phyloP scores from a whole-genome alignment of 2,113 vertebrate species.

The Trematocara variabile region DNA sequence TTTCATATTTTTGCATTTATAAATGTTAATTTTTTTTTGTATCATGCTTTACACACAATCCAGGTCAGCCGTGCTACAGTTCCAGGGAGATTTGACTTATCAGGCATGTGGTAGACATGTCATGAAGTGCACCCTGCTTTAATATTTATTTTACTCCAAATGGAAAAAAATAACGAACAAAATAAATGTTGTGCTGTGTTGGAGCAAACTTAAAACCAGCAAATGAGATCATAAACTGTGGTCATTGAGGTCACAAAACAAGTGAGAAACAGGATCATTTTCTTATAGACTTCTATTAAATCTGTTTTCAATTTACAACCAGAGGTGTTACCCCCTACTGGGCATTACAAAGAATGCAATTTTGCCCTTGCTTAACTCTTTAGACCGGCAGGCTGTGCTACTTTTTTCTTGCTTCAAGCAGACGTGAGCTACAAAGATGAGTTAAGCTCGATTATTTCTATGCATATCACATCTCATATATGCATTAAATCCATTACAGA shows the following conservation, averaged over 20 bases:
- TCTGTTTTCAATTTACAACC: not conserved
- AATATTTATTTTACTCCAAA: not conserved
- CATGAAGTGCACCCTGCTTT: not conserved
- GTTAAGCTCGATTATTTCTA: not conserved
- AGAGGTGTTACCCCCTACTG: not conserved
- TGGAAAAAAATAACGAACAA: not conserved
- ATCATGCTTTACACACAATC: not conserved
- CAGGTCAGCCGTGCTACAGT: not conserved
- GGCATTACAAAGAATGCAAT: not conserved
- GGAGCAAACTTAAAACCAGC: not conserved
- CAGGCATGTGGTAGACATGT: not conserved
- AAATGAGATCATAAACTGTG: not conserved
- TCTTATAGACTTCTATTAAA: not conserved
- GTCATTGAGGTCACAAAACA: not conserved
- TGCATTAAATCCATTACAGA: not conserved
- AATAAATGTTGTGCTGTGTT: not conserved
- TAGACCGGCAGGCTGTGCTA: not conserved
- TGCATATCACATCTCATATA: not conserved
- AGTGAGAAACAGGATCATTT: not conserved
- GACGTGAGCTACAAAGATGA: not conserved
- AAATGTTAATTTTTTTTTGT: not conserved
- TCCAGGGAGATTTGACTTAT: not conserved
- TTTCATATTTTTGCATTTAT: not conserved
- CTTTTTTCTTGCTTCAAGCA: not conserved
- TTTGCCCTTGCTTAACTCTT: not conserved